Percentiles rank a stretch among this genome's conserved stretches.
Evolutionary conservation across 2,113 vertebrate species (phyloP).

Genomic region (Bubalus kerabau): DNA sequence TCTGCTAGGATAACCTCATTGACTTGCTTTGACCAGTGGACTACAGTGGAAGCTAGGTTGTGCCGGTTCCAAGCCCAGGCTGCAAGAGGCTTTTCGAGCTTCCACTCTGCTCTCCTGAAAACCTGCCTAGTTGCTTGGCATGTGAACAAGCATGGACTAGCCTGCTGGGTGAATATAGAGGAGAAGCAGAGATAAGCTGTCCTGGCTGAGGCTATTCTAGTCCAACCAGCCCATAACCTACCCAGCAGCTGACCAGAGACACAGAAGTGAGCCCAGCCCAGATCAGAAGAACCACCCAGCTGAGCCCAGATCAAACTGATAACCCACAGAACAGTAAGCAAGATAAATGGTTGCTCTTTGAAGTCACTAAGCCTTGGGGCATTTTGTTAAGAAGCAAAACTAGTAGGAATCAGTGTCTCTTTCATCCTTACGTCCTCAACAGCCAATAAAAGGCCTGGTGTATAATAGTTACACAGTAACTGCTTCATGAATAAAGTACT

Average conservation of each 20-base stretch:
- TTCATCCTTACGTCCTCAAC: neutral
- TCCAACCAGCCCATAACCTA: neutral
- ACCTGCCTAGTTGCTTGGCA: neutral
- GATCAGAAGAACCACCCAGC: conserved; percentile 14
- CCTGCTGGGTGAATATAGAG: neutral
- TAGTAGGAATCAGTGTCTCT: neutral
- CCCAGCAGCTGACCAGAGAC: neutral
- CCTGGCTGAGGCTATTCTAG: neutral
- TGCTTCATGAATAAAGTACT: neutral
- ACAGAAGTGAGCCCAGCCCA: neutral
- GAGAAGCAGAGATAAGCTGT: neutral
- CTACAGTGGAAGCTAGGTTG: neutral
- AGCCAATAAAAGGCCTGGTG: neutral
- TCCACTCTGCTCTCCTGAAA: neutral
- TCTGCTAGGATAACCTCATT: neutral
- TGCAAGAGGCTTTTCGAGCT: neutral
- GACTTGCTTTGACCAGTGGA: neutral
- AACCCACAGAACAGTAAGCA: neutral
- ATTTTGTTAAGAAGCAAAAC: neutral
- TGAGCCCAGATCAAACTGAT: neutral
- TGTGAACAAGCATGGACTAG: neutral
- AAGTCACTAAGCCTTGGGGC: neutral
- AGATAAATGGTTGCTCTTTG: neutral
- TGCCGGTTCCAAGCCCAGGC: neutral
- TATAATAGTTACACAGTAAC: neutral